Percentiles rank a stretch among this genome's conserved stretches.
Evolutionary conservation across 2,113 vertebrate species (phyloP).

Genomic region (Seriola rivoliana): DNA sequence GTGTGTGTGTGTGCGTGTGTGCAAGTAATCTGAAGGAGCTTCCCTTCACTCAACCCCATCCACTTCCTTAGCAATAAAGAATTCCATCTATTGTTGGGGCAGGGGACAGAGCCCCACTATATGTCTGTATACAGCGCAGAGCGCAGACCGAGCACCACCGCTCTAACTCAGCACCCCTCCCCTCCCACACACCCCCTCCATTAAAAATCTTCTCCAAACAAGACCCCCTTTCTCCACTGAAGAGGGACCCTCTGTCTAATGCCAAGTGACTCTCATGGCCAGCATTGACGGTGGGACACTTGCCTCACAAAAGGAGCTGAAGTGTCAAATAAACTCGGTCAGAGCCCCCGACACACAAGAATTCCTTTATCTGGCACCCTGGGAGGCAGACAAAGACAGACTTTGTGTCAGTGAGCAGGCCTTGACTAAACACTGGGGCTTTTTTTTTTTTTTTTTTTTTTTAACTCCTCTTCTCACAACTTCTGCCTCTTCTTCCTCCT

Average conservation of each 20-base stretch:
- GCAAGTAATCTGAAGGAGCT: slow-evolving; percentile 30
- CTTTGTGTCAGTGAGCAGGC: slow-evolving; percentile 89
- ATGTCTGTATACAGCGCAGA: slow-evolving; percentile 76
- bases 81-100: slow-evolving; percentile 86
- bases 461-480: slow-evolving; percentile 67
- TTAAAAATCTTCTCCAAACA: slow-evolving; percentile 93
- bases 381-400: slow-evolving; percentile 89
- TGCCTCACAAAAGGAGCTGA: slow-evolving; percentile 91
- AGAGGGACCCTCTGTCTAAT: slow-evolving; percentile 96
- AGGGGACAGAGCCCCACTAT: slow-evolving; percentile 93
- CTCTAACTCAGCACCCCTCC: slow-evolving; percentile 64
- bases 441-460: slow-evolving; percentile 62
- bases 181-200: slow-evolving; percentile 83
- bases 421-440: slow-evolving; percentile 83
- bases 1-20: neutral
- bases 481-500: slow-evolving; percentile 75
- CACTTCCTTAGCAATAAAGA: slow-evolving; percentile 84
- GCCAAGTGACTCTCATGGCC: slow-evolving; percentile 95
- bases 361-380: slow-evolving; percentile 92
- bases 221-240: slow-evolving; percentile 94
- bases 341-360: slow-evolving; percentile 90
- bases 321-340: slow-evolving; percentile 96
- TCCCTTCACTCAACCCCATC: neutral
- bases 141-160: slow-evolving; percentile 73
- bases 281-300: slow-evolving; percentile 93